These are phyloP conservation scores for Pemphredon lugubris DNA, from an alignment of 2,888 invertebrate genomes.

Conservation along the genomic window DNA sequence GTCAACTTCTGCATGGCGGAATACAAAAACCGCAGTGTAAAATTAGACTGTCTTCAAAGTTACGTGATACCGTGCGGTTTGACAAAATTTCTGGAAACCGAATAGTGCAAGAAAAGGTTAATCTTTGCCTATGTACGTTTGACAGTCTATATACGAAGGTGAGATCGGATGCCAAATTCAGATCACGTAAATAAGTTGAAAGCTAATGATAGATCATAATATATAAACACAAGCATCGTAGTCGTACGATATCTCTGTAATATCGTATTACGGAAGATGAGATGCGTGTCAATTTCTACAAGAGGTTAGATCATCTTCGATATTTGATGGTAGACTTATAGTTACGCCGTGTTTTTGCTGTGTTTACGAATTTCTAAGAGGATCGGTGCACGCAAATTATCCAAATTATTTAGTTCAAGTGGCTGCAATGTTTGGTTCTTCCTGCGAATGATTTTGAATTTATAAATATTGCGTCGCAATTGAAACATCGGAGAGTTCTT, in stretches of 20 bases:
- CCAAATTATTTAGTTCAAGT: no score
- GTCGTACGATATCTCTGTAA: slow-evolving; percentile 33
- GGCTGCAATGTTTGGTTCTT: no score
- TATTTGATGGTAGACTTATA: slow-evolving; percentile 22
- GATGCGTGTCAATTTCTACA: slow-evolving; percentile 48
- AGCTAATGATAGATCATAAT: slow-evolving; percentile 26
- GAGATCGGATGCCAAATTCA: slow-evolving; percentile 40
- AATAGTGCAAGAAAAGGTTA: slow-evolving; percentile 30
- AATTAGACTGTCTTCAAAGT: neutral
- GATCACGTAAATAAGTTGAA: slow-evolving; percentile 33
- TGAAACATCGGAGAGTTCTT: no score
- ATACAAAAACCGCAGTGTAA: neutral
- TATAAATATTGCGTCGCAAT: no score
- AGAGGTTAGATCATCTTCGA: slow-evolving; percentile 46
- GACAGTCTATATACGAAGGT: slow-evolving; percentile 47
- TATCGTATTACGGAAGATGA: slow-evolving; percentile 27
- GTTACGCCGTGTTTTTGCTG: slow-evolving; percentile 1
- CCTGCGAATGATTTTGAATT: no score
- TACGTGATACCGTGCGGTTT: neutral
- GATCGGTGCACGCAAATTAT: neutral
- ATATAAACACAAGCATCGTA: slow-evolving; percentile 20
- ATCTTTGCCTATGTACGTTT: slow-evolving; percentile 29
- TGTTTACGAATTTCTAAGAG: slow-evolving; percentile 1
- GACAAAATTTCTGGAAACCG: neutral
- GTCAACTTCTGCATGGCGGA: slow-evolving; percentile 1